Evolutionary conservation across 2,888 invertebrate genomes (phyloP).

Genomic region (Parascotia fuliginaria): DNA sequence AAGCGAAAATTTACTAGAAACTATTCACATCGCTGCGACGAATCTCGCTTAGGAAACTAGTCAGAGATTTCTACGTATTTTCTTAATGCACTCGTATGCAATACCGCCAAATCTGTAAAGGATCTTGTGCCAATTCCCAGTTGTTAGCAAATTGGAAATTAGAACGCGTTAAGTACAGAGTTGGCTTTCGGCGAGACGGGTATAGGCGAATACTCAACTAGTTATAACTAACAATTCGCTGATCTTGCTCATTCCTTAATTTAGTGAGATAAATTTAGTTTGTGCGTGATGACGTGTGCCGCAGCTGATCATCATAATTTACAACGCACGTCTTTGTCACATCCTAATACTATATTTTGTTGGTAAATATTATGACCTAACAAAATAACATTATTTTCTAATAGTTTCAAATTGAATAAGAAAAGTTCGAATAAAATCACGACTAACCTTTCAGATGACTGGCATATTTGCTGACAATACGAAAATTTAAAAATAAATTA

Average conservation of each 20-base stretch:
- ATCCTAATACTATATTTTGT: slow-evolving; percentile 8
- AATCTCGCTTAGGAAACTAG: slow-evolving; percentile 28
- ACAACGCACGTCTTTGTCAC: slow-evolving; percentile 10
- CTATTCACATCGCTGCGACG: slow-evolving; percentile 11
- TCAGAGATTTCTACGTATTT: slow-evolving; percentile 29
- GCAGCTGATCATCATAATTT: slow-evolving; percentile 38
- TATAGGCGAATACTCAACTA: slow-evolving; percentile 12
- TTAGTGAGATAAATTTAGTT: slow-evolving; percentile 36
- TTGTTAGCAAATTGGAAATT: slow-evolving; percentile 43
- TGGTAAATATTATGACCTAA: slow-evolving; percentile 2
- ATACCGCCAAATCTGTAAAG: slow-evolving; percentile 38
- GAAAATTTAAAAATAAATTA: slow-evolving; percentile 3
- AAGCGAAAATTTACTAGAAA: slow-evolving; percentile 11
- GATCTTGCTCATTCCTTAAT: slow-evolving; percentile 37
- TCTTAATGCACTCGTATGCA: slow-evolving; percentile 40
- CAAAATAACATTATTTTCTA: background rate
- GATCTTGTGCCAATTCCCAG: slow-evolving; percentile 32
- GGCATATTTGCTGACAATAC: background rate
- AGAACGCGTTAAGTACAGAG: slow-evolving; percentile 36
- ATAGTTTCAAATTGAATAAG: background rate
- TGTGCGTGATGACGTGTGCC: slow-evolving; percentile 23
- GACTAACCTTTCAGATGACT: background rate
- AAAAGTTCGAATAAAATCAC: background rate
- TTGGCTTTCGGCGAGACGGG: slow-evolving; percentile 24
- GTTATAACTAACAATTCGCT: slow-evolving; percentile 23